Conservation (phyloP, 2,113 vertebrate species). For the Alectura lathami region DNA sequence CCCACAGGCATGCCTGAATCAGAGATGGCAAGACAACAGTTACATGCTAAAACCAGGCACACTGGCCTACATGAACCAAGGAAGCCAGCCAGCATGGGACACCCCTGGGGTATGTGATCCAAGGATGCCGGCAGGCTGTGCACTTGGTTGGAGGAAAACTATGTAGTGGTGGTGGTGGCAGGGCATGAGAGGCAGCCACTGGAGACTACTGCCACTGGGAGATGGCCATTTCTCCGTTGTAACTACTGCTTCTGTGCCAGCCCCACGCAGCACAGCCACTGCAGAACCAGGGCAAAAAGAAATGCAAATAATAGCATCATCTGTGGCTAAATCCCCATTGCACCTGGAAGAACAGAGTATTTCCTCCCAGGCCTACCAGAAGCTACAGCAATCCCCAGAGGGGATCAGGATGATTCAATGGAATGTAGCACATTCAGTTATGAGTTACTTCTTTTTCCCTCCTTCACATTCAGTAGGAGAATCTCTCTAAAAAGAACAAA, state of each 20-base stretch:
- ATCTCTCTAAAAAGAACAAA: not conserved
- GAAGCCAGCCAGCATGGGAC: not conserved
- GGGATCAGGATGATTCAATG: not conserved
- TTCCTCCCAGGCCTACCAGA: not conserved
- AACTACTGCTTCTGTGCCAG: not conserved
- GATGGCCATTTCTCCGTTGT: not conserved
- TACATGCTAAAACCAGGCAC: not conserved
- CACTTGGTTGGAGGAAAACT: not conserved
- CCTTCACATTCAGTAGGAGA: not conserved
- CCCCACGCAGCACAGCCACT: not conserved
- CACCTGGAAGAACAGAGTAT: not conserved
- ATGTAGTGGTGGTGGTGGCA: not conserved
- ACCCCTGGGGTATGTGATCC: not conserved
- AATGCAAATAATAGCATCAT: not conserved
- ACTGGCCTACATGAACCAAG: fast-evolving
- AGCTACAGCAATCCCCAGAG: not conserved
- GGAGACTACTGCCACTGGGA: not conserved
- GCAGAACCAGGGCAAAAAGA: not conserved
- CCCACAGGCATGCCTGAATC: not conserved
- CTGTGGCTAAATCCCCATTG: too few species aligned
- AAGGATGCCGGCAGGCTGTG: not conserved
- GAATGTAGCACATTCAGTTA: not conserved
- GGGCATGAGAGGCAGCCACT: not conserved
- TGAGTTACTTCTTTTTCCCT: not conserved
- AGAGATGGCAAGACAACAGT: not conserved